Percentiles rank a stretch among this genome's conserved stretches.
phyloP scores from a whole-genome alignment of 2,113 vertebrate species.

The Oryzias melastigma region DNA sequence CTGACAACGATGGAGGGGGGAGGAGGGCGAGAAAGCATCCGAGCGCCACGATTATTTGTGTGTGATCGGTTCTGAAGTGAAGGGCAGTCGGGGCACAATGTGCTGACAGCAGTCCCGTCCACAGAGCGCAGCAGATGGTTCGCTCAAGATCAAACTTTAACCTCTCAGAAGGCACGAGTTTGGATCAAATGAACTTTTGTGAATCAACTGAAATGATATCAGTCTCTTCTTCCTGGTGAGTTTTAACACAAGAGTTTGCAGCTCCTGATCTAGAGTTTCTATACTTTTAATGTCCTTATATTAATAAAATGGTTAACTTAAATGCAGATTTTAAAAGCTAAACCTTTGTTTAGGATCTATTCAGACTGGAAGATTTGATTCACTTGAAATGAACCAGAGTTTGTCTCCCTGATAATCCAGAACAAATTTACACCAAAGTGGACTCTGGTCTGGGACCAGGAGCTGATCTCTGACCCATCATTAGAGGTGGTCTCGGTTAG shows the following conservation, averaged over 20 bases:
- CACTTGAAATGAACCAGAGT: too few species aligned
- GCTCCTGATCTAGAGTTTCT: neutral
- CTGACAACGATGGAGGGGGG: constrained; percentile 48
- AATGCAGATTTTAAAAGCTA: too few species aligned
- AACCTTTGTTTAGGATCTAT: too few species aligned
- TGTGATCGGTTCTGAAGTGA: constrained; percentile 12
- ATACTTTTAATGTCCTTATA: too few species aligned
- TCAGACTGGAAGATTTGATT: too few species aligned
- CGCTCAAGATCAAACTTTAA: constrained; percentile 46
- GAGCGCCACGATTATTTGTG: constrained; percentile 6
- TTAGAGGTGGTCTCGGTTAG: too few species aligned
- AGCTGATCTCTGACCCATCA: too few species aligned
- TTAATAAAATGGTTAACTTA: too few species aligned
- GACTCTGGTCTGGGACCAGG: too few species aligned
- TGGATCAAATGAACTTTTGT: constrained; percentile 27
- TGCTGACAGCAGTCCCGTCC: constrained; percentile 54
- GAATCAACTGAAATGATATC: constrained; percentile 22
- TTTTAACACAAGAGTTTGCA: neutral
- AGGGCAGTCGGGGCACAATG: constrained; percentile 48
- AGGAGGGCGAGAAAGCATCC: constrained; percentile 10
- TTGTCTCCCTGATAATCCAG: too few species aligned
- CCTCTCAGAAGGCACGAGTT: constrained; percentile 29
- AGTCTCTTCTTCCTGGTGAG: neutral
- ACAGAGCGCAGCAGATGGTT: constrained; percentile 65
- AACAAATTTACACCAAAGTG: too few species aligned